These are phyloP conservation scores for Mayetiola destructor DNA, from an alignment of 2,888 invertebrate genomes.

Conservation along the genomic window DNA sequence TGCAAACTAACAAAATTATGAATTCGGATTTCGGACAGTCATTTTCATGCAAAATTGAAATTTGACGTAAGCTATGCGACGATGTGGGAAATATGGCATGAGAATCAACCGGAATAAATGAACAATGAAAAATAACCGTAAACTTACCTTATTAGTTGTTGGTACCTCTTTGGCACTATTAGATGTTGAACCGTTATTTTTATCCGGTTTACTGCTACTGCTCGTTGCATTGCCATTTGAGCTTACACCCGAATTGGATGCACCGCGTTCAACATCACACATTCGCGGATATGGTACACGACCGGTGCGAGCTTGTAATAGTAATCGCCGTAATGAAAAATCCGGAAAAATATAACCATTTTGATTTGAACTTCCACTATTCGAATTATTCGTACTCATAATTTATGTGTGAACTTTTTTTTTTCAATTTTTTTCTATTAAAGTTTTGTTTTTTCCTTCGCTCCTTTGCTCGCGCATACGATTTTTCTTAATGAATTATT, in stretches of 20 bases:
- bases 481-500: too few species aligned
- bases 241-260: not conserved
- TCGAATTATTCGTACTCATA: constrained; percentile 1
- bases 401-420: constrained; percentile 3
- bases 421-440: not conserved
- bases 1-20: too few species aligned
- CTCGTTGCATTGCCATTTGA: not conserved
- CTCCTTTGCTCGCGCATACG: too few species aligned
- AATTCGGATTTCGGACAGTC: too few species aligned
- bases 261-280: constrained; percentile 22
- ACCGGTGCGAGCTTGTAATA: constrained; percentile 22
- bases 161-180: not conserved
- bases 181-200: not conserved
- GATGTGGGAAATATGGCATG: too few species aligned
- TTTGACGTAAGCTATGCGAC: too few species aligned
- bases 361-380: constrained; percentile 4
- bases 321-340: constrained; percentile 22
- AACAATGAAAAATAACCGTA: not conserved
- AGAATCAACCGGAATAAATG: not conserved
- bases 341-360: constrained; percentile 19
- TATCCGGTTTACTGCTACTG: constrained; percentile 13
- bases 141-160: not conserved
- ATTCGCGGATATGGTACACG: constrained; percentile 22
- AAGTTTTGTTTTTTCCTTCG: too few species aligned
- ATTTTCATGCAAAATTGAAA: too few species aligned